Evolutionary conservation across 2,888 invertebrate species (phyloP).

Genomic region (Cephus spinipes): DNA sequence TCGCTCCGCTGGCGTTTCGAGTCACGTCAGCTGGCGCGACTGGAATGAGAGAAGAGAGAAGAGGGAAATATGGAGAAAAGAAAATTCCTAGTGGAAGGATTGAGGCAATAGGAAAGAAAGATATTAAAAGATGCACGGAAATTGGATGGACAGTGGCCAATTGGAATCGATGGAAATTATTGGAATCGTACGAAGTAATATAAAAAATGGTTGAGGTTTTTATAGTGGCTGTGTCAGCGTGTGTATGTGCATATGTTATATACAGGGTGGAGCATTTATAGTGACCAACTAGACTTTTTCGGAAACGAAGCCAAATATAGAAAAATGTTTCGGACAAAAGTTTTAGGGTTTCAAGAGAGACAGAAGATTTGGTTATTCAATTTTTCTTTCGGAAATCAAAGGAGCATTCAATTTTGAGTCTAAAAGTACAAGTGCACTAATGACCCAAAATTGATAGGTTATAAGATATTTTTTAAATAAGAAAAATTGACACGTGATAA

Average conservation of each 20-base stretch:
- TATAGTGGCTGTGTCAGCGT: not conserved
- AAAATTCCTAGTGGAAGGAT: not conserved
- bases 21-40: slow-evolving; percentile 36
- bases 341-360: too few species aligned
- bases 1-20: slow-evolving; percentile 29
- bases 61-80: not conserved
- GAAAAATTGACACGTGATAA: too few species aligned
- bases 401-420: too few species aligned
- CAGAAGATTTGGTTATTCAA: too few species aligned
- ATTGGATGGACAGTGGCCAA: not conserved
- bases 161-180: not conserved
- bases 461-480: too few species aligned
- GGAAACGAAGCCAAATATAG: too few species aligned
- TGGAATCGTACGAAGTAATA: slow-evolving; percentile 2
- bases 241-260: not conserved
- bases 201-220: not conserved
- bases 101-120: not conserved
- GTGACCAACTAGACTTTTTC: too few species aligned
- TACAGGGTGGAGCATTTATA: too few species aligned
- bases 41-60: slow-evolving; percentile 1
- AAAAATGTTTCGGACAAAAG: too few species aligned
- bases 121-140: not conserved
- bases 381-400: too few species aligned
- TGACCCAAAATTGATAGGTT: too few species aligned
- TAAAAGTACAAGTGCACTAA: too few species aligned